Percentiles rank a stretch among this genome's conserved stretches.
Conservation (phyloP, 1,140 invertebrate genomes). For the Neodiprion pinetum region DNA sequence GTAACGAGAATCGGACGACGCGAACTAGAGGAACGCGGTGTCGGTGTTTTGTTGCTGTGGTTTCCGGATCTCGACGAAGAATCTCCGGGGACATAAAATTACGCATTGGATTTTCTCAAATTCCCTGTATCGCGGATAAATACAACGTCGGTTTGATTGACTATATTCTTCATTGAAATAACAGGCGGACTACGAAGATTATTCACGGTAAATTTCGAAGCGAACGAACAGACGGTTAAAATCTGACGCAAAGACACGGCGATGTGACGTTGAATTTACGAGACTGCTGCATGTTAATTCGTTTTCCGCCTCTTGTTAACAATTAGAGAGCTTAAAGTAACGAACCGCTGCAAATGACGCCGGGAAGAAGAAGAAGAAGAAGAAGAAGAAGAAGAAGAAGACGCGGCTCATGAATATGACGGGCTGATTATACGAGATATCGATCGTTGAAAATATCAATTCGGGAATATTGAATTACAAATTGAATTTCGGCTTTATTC, state of each 20-base stretch:
- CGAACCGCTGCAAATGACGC: too few species aligned
- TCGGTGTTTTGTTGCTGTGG: conserved; percentile 26
- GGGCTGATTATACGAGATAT: background rate
- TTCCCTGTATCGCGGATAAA: background rate
- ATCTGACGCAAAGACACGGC: too few species aligned
- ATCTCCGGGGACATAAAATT: background rate
- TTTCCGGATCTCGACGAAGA: conserved; percentile 14
- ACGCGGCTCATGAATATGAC: conserved; percentile 10
- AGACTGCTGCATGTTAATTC: background rate
- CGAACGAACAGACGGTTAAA: background rate
- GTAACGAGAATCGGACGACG: conserved; percentile 25
- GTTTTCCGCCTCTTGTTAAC: background rate
- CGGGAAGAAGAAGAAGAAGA: too few species aligned
- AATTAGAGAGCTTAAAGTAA: background rate
- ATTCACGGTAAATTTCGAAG: background rate
- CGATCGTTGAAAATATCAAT: conserved; percentile 12
- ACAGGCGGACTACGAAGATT: background rate
- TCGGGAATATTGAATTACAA: conserved; percentile 13
- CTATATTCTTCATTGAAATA: background rate
- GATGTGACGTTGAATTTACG: too few species aligned
- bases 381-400: too few species aligned
- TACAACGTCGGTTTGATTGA: background rate
- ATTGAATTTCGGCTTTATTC: conserved; percentile 2
- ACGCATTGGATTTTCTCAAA: background rate
- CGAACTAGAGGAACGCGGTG: conserved; percentile 27